Evolutionary conservation across 2,113 vertebrate genomes (phyloP), one percentile per base, ranked within the genome.

Genomic region (Gobius niger): DNA sequence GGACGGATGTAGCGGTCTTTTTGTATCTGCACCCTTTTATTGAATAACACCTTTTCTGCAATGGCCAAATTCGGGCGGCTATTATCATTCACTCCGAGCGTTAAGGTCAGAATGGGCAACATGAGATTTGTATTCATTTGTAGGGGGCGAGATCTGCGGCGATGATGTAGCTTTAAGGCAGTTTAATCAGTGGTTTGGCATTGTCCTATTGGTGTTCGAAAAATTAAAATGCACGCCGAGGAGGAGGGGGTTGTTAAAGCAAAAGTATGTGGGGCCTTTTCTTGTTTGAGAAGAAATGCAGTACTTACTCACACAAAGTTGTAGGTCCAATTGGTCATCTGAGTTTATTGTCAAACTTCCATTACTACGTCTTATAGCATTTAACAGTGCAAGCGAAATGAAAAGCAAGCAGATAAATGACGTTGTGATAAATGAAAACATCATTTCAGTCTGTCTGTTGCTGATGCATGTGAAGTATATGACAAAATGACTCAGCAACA

Each of bases 101-200:
- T 84, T 73, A 90, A 89, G 85, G 88, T 90, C 88, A 88, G 62
- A 63, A 47, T 76, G 80, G 65, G 65, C 76, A 63, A 75, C 51
- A 67, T 68, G 7, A 67, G 64, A 78, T 79, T 70, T 57, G 66
- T 49, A 78, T 63, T 74, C 65, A 99, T 94, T 93, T 96, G 84
- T 16, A n/a, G 14, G 16, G 2, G 54, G 63, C 81, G 81, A 67
- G 77, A 62, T 82, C 78, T 78, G 60, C 69, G 65, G 81, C 5
- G 49, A 65, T 47, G 59, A 69, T 60, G 72, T 66, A 65, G 61
- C 67, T 46, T 50, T 64, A 59, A 62, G 66, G 65, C 52, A 71
- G 47, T 3, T 4, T n/a, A 63, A 69, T 62, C 24, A 0, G 0
- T 42, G 50, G 8, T 69, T 77, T 70, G 70, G 24, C 14, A 46